phyloP scores from a whole-genome alignment of 2,888 invertebrate genomes.

The Aphodius sticticus region DNA sequence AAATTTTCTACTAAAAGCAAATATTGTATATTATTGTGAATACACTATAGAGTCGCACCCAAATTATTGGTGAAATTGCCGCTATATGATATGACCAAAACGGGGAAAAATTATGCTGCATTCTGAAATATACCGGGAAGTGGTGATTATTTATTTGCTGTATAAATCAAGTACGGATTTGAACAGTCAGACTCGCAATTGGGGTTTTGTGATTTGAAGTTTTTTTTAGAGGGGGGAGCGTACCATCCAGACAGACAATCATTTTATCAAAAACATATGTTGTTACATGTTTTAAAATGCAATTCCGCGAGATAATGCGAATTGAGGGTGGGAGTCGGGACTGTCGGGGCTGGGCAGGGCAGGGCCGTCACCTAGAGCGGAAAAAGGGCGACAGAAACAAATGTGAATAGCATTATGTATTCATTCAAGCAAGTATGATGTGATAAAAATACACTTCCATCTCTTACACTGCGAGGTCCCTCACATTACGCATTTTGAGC shows the following conservation, averaged over 20 bases:
- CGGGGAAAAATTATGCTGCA: too few relatives aligned
- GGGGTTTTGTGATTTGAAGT: background rate
- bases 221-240: background rate
- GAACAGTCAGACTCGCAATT: background rate
- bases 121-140: too few relatives aligned
- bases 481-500: slow-evolving; percentile 22
- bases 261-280: slow-evolving; percentile 60
- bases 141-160: too few relatives aligned
- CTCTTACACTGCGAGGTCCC: slow-evolving; percentile 16
- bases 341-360: slow-evolving; percentile 46
- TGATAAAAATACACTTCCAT: slow-evolving; percentile 43
- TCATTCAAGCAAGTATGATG: slow-evolving; percentile 55
- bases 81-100: too few relatives aligned
- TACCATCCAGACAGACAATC: slow-evolving; percentile 21
- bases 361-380: slow-evolving; percentile 6
- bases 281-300: slow-evolving; percentile 58
- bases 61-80: too few relatives aligned
- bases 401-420: slow-evolving; percentile 61
- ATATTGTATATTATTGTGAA: too few relatives aligned
- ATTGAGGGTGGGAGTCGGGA: slow-evolving; percentile 39
- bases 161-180: too few relatives aligned
- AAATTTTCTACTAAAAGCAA: too few relatives aligned
- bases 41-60: too few relatives aligned
- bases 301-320: slow-evolving; percentile 58
- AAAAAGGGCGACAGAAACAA: slow-evolving; percentile 58